Evolutionary conservation across 2,888 invertebrate species (phyloP), one percentile per base, ranked within the genome.

Genomic region (Zaprionus lineosus): DNA sequence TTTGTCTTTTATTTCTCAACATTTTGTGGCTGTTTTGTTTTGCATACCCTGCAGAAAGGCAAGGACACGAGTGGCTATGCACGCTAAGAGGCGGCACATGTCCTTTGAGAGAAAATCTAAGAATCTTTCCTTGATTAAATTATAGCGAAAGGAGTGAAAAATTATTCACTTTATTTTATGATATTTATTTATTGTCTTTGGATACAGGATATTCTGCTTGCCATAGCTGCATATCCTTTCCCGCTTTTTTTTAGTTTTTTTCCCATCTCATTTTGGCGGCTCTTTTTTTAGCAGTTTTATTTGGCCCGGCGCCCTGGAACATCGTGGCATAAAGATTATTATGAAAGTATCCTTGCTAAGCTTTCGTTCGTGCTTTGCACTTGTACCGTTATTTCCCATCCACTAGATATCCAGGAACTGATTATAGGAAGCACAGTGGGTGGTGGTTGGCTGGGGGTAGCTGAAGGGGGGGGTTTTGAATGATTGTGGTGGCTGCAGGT

Each of bases 251-350:
- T 26, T 31, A 24, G 12, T n/a, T 34, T 39, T 44, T 48, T 61
- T 12, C 26, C 26, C 26, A 9, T 24, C 34, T 24, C 29, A 26
- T 50, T 46, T 53, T 29, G 24, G 24, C n/a, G 24, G n/a, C 8
- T 8, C 21, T 44, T 53, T 50, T 48, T 63, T n/a, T n/a, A n/a
- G n/a, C n/a, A n/a, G n/a, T n/a, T 63, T 58, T 53, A 37, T 56
- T 52, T 21, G 21, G 48, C 33, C 24, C 12, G 24, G 44, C 41
- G 39, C 39, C 50, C 43, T 31, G 40, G 58, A 74, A 74, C 65
- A 74, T 58, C 61, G 65, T 68, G 65, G 68, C 79, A 79, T 77
- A 79, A 78, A 77, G 76, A 77, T 77, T 77, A 77, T 77, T 77
- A 79, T 78, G 74, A 78, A 78, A 78, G 79, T 76, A 67, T 73